Percentiles rank a stretch among this genome's conserved stretches.
Evolutionary conservation across 2,113 vertebrate genomes (phyloP).

Genomic region (Carassius carassius): DNA sequence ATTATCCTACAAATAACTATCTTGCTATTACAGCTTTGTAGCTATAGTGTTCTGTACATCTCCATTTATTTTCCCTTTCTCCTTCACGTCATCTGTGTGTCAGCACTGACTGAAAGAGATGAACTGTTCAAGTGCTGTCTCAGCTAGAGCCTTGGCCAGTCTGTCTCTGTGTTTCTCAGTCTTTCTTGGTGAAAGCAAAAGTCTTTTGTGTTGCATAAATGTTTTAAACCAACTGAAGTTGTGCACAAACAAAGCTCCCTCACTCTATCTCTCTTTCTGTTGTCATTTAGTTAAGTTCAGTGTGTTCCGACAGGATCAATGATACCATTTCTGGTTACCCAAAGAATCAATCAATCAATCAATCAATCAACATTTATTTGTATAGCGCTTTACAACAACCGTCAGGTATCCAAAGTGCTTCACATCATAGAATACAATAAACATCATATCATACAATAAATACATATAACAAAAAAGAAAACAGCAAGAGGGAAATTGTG

Average conservation of each 20-base stretch:
- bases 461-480: too few relatives aligned
- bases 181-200: not conserved
- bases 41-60: not conserved
- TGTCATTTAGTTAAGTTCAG: not conserved
- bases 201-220: not conserved
- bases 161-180: not conserved
- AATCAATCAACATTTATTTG: too few relatives aligned
- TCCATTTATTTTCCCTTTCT: not conserved
- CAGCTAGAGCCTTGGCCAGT: conserved; percentile 12
- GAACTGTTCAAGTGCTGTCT: conserved; percentile 31
- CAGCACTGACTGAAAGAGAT: conserved; percentile 11
- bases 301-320: not conserved
- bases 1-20: too few relatives aligned
- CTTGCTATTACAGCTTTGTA: not conserved
- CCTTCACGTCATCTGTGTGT: conserved; percentile 5
- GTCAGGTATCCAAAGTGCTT: too few relatives aligned
- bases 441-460: too few relatives aligned
- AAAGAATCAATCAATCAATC: too few relatives aligned
- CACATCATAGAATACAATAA: too few relatives aligned
- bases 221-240: not conserved
- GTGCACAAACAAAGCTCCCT: not conserved
- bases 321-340: not conserved
- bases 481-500: too few relatives aligned
- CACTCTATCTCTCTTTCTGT: too few relatives aligned
- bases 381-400: too few relatives aligned